These are phyloP conservation scores for Tenualosa ilisha DNA, from an alignment of 2,797 vertebrate genomes.

Conservation along the genomic window DNA sequence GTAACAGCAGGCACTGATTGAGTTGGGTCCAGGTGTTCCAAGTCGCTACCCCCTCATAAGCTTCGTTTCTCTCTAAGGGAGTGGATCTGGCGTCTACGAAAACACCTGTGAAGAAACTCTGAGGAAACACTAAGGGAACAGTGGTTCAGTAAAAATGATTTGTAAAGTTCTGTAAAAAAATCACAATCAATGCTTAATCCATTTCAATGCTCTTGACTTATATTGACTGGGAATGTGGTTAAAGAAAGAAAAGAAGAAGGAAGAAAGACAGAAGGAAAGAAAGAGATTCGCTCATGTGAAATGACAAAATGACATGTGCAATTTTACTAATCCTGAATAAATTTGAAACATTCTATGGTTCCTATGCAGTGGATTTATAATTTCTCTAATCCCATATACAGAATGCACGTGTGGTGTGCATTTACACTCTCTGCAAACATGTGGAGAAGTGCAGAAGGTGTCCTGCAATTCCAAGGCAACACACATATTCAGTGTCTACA, in stretches of 20 bases:
- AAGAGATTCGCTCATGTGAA: background rate
- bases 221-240: background rate
- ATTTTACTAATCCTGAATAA: too few species aligned
- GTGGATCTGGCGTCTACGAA: background rate
- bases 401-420: background rate
- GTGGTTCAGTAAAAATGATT: background rate
- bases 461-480: background rate
- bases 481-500: background rate
- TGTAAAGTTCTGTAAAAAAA: background rate
- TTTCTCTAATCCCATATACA: background rate
- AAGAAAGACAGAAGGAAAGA: constrained; percentile 13
- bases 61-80: background rate
- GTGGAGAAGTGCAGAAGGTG: background rate
- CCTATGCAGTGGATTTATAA: background rate
- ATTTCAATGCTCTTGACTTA: background rate
- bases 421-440: background rate
- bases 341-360: too few species aligned
- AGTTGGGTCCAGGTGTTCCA: background rate
- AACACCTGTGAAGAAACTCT: background rate
- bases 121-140: background rate
- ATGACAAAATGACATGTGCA: background rate
- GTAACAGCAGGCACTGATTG: constrained; percentile 1
- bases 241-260: background rate
- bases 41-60: background rate
- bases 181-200: background rate